Conservation (phyloP, 2,797 vertebrate genomes). For the Rousettus madagascariensis region DNA sequence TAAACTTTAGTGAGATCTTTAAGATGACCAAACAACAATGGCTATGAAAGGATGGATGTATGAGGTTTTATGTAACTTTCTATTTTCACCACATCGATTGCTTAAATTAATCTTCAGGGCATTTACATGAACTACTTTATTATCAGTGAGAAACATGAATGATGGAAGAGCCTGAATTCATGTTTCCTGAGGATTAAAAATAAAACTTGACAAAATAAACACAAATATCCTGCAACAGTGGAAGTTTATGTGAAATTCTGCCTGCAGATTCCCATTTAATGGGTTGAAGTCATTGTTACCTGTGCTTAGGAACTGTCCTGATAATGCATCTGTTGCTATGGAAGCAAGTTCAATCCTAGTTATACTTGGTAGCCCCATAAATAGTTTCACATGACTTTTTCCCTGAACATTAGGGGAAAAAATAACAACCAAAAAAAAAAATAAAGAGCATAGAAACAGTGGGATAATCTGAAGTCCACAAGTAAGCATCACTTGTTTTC, state of each 20-base stretch:
- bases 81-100: not conserved
- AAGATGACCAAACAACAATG: not conserved
- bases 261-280: constrained; percentile 26
- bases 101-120: not conserved
- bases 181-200: not conserved
- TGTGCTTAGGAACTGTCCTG: constrained; percentile 17
- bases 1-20: not conserved
- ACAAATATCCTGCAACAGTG: not conserved
- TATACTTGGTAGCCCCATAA: constrained; percentile 51
- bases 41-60: not conserved
- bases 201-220: constrained; percentile 26
- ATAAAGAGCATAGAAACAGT: constrained; percentile 20
- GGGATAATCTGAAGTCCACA: not conserved
- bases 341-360: constrained; percentile 50
- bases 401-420: constrained; percentile 5
- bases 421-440: not conserved
- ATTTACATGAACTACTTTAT: not conserved
- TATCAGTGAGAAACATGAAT: not conserved
- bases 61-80: not conserved
- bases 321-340: constrained; percentile 55
- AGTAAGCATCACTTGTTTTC: not conserved
- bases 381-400: constrained; percentile 36
- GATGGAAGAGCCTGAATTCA: not conserved
- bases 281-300: not conserved
- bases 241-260: not conserved